Evolutionary conservation across 2,113 vertebrate genomes (phyloP), one percentile per base, ranked within the genome.

Genomic region (Paralichthys olivaceus): DNA sequence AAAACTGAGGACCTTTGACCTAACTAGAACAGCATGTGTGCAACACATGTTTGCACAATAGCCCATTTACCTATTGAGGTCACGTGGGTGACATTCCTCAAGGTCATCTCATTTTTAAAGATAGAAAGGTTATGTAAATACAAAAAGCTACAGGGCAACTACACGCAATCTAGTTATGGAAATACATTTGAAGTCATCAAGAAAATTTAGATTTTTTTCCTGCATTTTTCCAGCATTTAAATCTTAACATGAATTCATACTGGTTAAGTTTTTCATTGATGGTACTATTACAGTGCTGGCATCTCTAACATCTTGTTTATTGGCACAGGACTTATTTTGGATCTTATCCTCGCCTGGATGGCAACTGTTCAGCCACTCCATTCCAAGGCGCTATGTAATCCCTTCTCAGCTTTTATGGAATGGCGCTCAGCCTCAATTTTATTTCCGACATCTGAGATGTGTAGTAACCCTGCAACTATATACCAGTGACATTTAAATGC

Each of bases 401-500:
- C 75, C 56, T 77, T 59, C 40, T 85, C 69, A 85, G 80, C 84
- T 88, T 88, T 85, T 80, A 83, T 83, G 84, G 91, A 85, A 85
- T 84, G 87, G 78, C 37, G 20, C 78, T 84, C 85, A 80, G 75
- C 64, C 64, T 87, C 69, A 59, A 59, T 85, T 88, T 90, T 78
- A 87, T 84, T 83, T 79, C 79, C 88, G 86, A 90, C 84, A 92
- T 87, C 69, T 81, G 87, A 90, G 67, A 73, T 84, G 79, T 81
- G 53, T 62, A 60, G 57, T 59, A 19, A 13, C 37, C 22, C 78
- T 85, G 87, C 84, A 91, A 89, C 85, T 80, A 55, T 89, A 90
- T 84, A 86, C 88, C 86, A 85, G 81, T 92, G 88, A 90, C 89
- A 91, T 90, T 91, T 85, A 82, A 5, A 79, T 75, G 80, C 83